Conservation (phyloP, 2,888 invertebrate genomes). For the Pseudococcus viburni region DNA sequence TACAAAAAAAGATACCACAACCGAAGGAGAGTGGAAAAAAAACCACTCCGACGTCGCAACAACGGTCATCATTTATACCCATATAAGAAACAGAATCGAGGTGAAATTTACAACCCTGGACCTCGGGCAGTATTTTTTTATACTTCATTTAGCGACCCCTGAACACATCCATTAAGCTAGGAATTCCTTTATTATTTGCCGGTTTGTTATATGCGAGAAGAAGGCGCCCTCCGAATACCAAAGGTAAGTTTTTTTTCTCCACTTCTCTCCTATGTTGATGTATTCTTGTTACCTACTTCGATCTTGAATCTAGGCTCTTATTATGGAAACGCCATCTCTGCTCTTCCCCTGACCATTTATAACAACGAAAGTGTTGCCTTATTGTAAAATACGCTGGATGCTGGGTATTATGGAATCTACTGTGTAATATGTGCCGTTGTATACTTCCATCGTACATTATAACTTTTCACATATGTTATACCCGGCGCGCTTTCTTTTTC, state of each 20-base stretch:
- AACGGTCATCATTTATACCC: slow-evolving; percentile 20
- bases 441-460: background rate
- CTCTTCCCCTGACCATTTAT: slow-evolving; percentile 21
- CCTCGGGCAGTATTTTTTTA: slow-evolving; percentile 12
- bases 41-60: background rate
- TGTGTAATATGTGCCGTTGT: too few species aligned
- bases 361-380: slow-evolving; percentile 58
- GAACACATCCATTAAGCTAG: slow-evolving; percentile 47
- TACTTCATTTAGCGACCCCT: slow-evolving; percentile 45
- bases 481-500: slow-evolving; percentile 36
- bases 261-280: too few species aligned
- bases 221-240: slow-evolving; percentile 37
- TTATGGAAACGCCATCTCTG: slow-evolving; percentile 13
- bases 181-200: slow-evolving; percentile 54
- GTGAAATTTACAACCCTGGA: slow-evolving; percentile 44
- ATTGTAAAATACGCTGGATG: background rate
- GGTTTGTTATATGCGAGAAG: slow-evolving; percentile 23
- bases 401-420: too few species aligned
- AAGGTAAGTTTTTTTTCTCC: background rate
- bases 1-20: background rate
- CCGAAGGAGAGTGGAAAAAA: background rate
- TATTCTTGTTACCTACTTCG: background rate
- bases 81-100: background rate
- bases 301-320: background rate
- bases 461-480: slow-evolving; percentile 27